A percentile compares a stretch with the other conserved stretches of the same genome.
phyloP scores from a whole-genome alignment of 2,113 vertebrate genomes.

The Carettochelys insculpta region DNA sequence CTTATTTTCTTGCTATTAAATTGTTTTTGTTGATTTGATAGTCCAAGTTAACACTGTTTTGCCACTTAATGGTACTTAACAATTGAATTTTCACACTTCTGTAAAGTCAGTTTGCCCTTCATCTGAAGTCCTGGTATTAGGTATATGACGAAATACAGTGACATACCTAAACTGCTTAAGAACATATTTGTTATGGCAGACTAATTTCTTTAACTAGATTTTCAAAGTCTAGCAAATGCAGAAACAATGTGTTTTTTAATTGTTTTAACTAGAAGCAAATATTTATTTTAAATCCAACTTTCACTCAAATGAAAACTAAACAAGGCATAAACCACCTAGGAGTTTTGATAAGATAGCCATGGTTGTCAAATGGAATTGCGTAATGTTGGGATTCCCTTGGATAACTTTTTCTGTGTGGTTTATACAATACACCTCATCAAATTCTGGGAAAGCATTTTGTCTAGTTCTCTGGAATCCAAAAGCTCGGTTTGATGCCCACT shows the following conservation, averaged over 20 bases:
- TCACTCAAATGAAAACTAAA: constrained; percentile 15
- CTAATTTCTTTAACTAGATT: constrained; percentile 47
- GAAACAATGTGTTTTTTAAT: constrained; percentile 43
- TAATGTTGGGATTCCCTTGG: not conserved
- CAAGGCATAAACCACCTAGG: constrained; percentile 1
- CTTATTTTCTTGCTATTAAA: not conserved
- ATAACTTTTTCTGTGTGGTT: not conserved
- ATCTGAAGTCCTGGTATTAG: constrained; percentile 2
- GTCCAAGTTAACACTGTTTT: not conserved
- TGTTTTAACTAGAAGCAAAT: constrained; percentile 62
- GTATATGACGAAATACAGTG: too few relatives aligned
- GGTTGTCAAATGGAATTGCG: constrained; percentile 21
- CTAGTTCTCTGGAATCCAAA: not conserved
- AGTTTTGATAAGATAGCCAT: constrained; percentile 30
- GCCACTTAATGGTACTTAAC: constrained; percentile 2
- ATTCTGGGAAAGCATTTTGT: not conserved
- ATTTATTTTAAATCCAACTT: constrained; percentile 60
- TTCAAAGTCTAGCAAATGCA: constrained; percentile 12
- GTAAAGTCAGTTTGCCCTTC: not conserved
- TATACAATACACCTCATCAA: not conserved
- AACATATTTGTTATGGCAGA: too few relatives aligned
- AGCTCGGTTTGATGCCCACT: not conserved
- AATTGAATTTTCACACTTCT: not conserved
- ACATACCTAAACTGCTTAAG: too few relatives aligned
- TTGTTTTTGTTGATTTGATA: not conserved